Evolutionary conservation across 2,797 vertebrate species (phyloP).

Genomic region (Pterois miles): DNA sequence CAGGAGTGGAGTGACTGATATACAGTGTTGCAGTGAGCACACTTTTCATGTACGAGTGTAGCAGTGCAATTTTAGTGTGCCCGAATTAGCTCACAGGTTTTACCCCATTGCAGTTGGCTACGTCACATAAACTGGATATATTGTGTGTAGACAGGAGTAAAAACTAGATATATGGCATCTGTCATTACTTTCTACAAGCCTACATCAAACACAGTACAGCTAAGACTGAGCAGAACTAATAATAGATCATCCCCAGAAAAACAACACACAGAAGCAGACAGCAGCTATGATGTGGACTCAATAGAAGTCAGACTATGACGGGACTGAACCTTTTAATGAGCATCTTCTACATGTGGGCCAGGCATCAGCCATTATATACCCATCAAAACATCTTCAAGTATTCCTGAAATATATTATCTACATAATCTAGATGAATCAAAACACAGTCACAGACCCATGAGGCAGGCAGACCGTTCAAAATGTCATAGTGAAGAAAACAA

Average conservation of each 20-base stretch:
- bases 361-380: background rate
- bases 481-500: background rate
- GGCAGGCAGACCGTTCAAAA: too few species aligned
- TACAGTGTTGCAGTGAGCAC: background rate
- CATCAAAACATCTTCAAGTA: background rate
- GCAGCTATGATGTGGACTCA: background rate
- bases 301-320: background rate
- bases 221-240: background rate
- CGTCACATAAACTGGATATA: background rate
- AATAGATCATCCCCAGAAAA: background rate
- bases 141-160: background rate
- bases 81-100: background rate
- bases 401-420: background rate
- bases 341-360: background rate
- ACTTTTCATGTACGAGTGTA: background rate
- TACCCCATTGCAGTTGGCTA: background rate
- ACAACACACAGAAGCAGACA: slow-evolving; percentile 6
- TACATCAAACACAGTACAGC: background rate
- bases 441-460: background rate
- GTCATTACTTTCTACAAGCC: background rate
- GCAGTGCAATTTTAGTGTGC: background rate
- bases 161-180: background rate
- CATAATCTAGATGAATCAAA: background rate
- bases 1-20: background rate
- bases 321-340: background rate